phyloP scores from a whole-genome alignment of 2,113 vertebrate species.

The Vidua macroura region DNA sequence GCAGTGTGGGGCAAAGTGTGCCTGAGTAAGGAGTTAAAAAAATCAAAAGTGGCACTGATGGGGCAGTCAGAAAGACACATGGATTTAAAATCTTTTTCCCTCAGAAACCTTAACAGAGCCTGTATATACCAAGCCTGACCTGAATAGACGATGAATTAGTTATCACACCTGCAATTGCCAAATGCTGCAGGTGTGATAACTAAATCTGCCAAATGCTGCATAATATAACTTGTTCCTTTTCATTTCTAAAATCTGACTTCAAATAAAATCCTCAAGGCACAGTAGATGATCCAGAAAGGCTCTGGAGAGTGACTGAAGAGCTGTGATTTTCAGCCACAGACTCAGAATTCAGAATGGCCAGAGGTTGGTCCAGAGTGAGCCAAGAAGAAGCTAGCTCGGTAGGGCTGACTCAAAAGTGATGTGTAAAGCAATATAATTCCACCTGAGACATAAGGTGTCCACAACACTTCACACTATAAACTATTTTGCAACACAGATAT shows the following conservation, averaged over 20 bases:
- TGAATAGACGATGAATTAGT: background rate
- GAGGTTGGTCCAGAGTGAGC: background rate
- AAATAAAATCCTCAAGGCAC: background rate
- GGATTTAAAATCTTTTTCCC: background rate
- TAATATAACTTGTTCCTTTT: background rate
- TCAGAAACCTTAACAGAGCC: background rate
- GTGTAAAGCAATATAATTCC: accelerated
- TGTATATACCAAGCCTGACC: background rate
- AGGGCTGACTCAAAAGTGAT: background rate
- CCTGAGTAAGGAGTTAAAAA: background rate
- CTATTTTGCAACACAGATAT: background rate
- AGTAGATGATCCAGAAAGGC: background rate
- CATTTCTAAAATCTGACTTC: background rate
- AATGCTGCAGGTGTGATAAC: background rate
- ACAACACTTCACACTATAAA: background rate
- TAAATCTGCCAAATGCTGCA: background rate
- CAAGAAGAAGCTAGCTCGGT: background rate
- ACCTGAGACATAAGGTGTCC: background rate
- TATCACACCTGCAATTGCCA: background rate
- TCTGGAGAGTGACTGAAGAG: background rate
- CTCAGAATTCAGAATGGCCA: background rate
- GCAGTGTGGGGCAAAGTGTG: background rate
- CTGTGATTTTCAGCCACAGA: background rate
- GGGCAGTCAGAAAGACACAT: background rate
- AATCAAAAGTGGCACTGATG: background rate